Evolutionary conservation across 2,113 vertebrate species (phyloP), one percentile per base, ranked within the genome.

Genomic region (Nothocercus julius): DNA sequence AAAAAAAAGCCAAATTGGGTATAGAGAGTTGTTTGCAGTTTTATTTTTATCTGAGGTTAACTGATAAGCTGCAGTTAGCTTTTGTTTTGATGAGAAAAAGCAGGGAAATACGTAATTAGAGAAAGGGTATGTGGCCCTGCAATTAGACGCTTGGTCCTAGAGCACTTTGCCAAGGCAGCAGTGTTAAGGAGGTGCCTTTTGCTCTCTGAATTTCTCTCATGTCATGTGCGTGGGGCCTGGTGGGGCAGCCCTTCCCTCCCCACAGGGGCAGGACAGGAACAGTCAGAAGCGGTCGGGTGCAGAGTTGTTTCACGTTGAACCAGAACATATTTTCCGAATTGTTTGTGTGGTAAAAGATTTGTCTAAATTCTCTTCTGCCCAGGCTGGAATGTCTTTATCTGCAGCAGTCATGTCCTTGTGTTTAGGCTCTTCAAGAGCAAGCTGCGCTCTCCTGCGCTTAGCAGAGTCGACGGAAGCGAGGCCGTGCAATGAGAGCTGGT

Each of bases 21-120:
- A 38, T 85, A 81, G 47, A 1, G 4, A 12, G 11, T 40, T 76
- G 6, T 68, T 80, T 63, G 11, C 18, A 67, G 24, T 20, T 92
- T 83, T 85, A 40, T 85, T 92, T 92, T 83, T 85, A 36, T 86
- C 90, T 83, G 16, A 19, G 40, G 5, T 85, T 80, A 56, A 22
- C 22, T 47, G n/a, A 24, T 10, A 59, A n/a, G 45, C 53, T 36
- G 44, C 68, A 45, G 28, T 42, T 40, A 30, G 25, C 13, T 75
- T 58, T 67, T 14, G n/a, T 56, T 72, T 83, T 70, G 20, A 63
- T 54, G 72, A 25, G 56, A 44, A 40, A n/a, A 63, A 34, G 42
- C 8, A 8, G 69, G 58, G 45, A 54, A n/a, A 24, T 21, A 62
- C 19, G n/a, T 47, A 62, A 18, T 11, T 36, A 32, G 9, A 49